These are phyloP conservation scores for Holacanthus passer DNA, from an alignment of 2,113 vertebrate genomes.

Conservation along the genomic window DNA sequence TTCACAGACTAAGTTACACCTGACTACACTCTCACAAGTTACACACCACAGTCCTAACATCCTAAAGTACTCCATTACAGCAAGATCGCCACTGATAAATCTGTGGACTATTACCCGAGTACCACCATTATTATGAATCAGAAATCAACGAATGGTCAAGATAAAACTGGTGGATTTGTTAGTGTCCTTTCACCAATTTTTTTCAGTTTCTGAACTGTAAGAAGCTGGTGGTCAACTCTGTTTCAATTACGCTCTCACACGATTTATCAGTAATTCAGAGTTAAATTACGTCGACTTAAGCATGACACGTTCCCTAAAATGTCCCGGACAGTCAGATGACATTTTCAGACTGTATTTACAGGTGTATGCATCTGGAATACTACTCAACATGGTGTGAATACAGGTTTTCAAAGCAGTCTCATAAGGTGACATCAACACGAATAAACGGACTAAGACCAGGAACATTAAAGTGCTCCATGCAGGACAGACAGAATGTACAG, in stretches of 20 bases:
- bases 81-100: conserved; percentile 50
- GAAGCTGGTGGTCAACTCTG: conserved; percentile 29
- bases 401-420: conserved; percentile 62
- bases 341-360: conserved; percentile 70
- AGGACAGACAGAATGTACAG: conserved; percentile 81
- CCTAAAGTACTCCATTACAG: conserved; percentile 64
- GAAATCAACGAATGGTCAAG: conserved; percentile 16
- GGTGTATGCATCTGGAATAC: conserved; percentile 41
- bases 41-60: conserved; percentile 68
- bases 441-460: conserved; percentile 75
- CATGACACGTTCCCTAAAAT: conserved; percentile 19
- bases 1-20: conserved; percentile 73
- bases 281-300: conserved; percentile 30
- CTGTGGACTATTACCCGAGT: conserved; percentile 31
- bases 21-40: conserved; percentile 68
- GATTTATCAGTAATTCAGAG: conserved; percentile 24
- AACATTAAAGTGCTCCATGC: conserved; percentile 87
- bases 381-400: conserved; percentile 48
- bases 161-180: conserved; percentile 32
- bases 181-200: background rate
- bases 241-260: conserved; percentile 16
- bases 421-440: conserved; percentile 72
- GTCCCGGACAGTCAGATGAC: conserved; percentile 5
- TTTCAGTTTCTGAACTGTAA: conserved; percentile 16
- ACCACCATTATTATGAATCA: conserved; percentile 31